These are phyloP conservation scores for Conops quadrifasciatus DNA, from an alignment of 2,888 invertebrate genomes.

Conservation along the genomic window DNA sequence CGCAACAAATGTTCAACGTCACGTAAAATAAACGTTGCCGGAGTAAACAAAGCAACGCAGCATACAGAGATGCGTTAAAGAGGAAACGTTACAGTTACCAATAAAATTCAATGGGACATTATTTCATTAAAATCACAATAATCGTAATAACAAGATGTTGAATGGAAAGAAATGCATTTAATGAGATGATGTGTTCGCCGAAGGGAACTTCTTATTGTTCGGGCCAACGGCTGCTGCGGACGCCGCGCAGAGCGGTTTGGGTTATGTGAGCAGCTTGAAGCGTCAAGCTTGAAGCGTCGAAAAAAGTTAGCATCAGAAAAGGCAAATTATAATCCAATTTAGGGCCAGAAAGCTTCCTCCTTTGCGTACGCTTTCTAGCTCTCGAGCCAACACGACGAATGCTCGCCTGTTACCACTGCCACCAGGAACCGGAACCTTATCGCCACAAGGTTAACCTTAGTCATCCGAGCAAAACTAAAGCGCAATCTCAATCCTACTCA, in stretches of 20 bases:
- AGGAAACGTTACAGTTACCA: constrained; percentile 33
- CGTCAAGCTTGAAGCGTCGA: not conserved
- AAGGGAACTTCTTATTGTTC: no score
- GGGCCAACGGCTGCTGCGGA: no score
- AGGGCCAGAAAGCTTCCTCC: constrained; percentile 46
- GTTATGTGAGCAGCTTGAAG: constrained; percentile 7
- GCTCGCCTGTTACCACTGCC: not conserved
- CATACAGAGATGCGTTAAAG: constrained; percentile 8
- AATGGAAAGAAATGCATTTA: constrained; percentile 33
- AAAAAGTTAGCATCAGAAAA: constrained; percentile 32
- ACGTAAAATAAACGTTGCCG: constrained; percentile 9
- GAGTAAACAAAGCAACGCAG: constrained; percentile 13
- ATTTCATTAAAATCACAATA: constrained; percentile 50
- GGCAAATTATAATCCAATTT: constrained; percentile 49
- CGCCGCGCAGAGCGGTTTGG: constrained; percentile 1
- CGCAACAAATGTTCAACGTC: constrained; percentile 10
- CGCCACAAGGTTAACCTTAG: constrained; percentile 19
- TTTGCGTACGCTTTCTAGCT: not conserved
- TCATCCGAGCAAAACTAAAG: constrained; percentile 13
- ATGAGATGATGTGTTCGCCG: constrained; percentile 32
- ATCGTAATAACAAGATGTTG: constrained; percentile 31
- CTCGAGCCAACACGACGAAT: not conserved
- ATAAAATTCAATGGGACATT: constrained; percentile 50
- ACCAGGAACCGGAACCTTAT: constrained; percentile 17
- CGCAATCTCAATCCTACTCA: constrained; percentile 4